Base-by-base conservation (phyloP, 2,888 invertebrate genomes). In the Caenorhabditis sp. region DNA sequence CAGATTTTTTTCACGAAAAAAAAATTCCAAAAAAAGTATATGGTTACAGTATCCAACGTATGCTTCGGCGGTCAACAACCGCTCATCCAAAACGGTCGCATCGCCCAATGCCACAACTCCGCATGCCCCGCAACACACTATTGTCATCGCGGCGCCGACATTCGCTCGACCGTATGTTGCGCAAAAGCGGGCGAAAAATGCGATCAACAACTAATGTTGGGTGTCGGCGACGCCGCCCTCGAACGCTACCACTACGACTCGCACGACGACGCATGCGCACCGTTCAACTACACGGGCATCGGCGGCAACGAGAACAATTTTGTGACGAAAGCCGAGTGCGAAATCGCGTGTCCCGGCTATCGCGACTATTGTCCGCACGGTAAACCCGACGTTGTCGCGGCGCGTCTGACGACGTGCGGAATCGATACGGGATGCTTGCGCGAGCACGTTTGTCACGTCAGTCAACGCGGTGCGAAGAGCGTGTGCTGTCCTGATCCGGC, bases 241-340 rank as follows among this genome's bases (percentile, higher is more conserved):
- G 63, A 68, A 8, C 43, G 85, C 19, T 85, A 74, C 67, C 83
- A 81, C 75, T 84, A 82, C 64, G 85, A 86, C 62, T 69, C 74
- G 1, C 73, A 70, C 0, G 74, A 73, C 19, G 78, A 81, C 58
- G 62, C 64, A 21, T 86, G 86, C 63, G 57, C 74, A 19, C 67
- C 70, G 14, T 86, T 86, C 76, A 73, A 76, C 19, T 86, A 86
- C 58, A 73, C 79, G 6, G 86, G 86, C 10, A 63, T 78, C 51
- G 81, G 74, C 17, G 86, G 86, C 55, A 86, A 85, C 65, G 82
- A 84, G 62, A 86, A 86, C 66, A 84, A 84, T 64, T 86, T 86
- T 67, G 36, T 81, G 51, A 78, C 83, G n/a, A 77, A 79, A 51
- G 80, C 79, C 19, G 71, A 75, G 36, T 85, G 85, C 54, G 74